Base-by-base conservation (phyloP, 1,140 invertebrate genomes). In the Eulimnadia texana region DNA sequence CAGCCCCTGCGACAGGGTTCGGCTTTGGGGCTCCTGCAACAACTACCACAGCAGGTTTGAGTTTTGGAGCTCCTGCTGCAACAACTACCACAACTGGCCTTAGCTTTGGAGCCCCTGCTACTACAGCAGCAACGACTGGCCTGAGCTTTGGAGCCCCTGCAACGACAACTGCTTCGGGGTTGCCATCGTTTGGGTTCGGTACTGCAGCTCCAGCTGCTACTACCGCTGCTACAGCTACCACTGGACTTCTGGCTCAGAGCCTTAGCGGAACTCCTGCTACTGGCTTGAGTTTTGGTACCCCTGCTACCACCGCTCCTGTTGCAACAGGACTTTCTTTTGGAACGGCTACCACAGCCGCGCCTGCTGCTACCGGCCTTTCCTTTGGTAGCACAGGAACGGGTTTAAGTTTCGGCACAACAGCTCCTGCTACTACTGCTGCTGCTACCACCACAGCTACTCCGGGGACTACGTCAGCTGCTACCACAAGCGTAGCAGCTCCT, bases 401-500 rank as follows among this genome's bases (percentile, higher is more conserved):
- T n/a, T n/a, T n/a, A n/a, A n/a, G n/a, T n/a, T n/a, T n/a, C n/a
- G n/a, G n/a, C n/a, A n/a, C n/a, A n/a, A n/a, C n/a, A n/a, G n/a
- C n/a, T 66, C 67, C 66, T 19, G 67, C 70, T 19, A 71, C 73
- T 47, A 72, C 74, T 11, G 70, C 75, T 65, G 22, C 70, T 69
- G 64, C 76, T 16, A 19, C 58, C 9, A 25, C 58, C 23, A 60
- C 58, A 24, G 42, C 20, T 19, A 28, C 49, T 54, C 50, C 60
- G 0, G 66, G 71, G 11, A 69, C 71, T 13, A 16, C 53, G n/a
- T 22, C 62, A 3, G 72, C 75, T 49, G 71, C 72, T 20, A 25
- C 58, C 1, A 52, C 58, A 51, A 25, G 42, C 13, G 3, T 47
- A 9, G 13, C 47, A 27, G 49, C 58, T 19, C 58, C 23, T 0